Conservation (phyloP, 1,140 invertebrate genomes). For the Drosophila chauvacae region DNA sequence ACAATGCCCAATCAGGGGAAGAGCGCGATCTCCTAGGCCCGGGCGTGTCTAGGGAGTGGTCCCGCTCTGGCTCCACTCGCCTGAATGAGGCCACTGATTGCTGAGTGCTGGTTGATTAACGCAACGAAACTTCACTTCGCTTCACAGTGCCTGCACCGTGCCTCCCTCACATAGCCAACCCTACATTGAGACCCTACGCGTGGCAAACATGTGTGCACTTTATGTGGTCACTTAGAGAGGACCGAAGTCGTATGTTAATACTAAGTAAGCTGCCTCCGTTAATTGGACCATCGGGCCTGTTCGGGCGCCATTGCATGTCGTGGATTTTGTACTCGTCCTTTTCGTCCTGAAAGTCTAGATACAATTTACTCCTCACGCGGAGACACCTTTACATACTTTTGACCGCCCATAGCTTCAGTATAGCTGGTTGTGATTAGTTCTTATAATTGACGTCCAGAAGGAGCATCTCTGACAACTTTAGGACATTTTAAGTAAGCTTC, state of each 20-base stretch:
- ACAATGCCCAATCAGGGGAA: conserved; percentile 37
- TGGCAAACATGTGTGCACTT: not conserved
- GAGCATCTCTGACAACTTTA: no score
- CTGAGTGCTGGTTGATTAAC: conserved; percentile 59
- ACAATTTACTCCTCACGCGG: no score
- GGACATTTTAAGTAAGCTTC: no score
- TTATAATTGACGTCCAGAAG: not conserved
- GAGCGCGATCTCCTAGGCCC: conserved; percentile 3
- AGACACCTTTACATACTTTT: no score
- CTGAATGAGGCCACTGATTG: conserved; percentile 67
- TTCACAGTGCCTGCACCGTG: not conserved
- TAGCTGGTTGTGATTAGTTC: not conserved
- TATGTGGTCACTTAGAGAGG: conserved; percentile 12
- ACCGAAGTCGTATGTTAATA: not conserved
- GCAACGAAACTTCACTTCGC: conserved; percentile 13
- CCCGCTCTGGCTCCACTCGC: conserved; percentile 13
- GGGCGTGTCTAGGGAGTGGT: conserved; percentile 17
- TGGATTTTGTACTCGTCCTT: not conserved
- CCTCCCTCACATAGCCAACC: not conserved
- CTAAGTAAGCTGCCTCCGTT: not conserved
- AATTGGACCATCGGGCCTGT: not conserved
- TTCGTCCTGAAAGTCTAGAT: not conserved
- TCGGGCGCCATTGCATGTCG: not conserved
- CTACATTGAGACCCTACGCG: no score
- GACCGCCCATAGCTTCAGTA: not conserved